Base-by-base conservation (phyloP, 2,113 vertebrate species). In the Melanotaenia duboulayi region DNA sequence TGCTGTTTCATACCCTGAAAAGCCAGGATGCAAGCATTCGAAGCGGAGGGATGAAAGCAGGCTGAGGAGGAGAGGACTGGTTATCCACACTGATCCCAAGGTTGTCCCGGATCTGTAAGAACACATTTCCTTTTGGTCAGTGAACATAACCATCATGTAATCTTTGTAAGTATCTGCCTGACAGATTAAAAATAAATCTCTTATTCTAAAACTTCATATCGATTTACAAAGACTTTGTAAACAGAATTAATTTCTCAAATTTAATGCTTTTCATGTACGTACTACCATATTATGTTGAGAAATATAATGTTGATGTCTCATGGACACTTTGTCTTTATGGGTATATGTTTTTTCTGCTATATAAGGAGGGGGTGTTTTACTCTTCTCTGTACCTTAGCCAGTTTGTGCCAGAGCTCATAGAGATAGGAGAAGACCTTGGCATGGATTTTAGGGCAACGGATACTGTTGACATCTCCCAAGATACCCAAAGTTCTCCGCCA, bases 21-120 rank as follows among this genome's bases (percentile, higher is more conserved):
- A 99, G 91, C 98, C 97, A 99, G 0, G 98, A 97, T 2, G 97
- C 96, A 90, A 99, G 95, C 95, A 99, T 99, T 90, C 96, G 94
- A 74, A 99, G 96, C 37, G 98, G 98, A 65, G 98, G 98, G 86
- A 98, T 97, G 78, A 98, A 94, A 75, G 91, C 17, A 0, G 98
- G 96, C 81, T 95, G 95, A 52, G 95, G 95, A 1, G 97, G 95
- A 74, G 96, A 97, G 14, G 95, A 96, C 83, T 97, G 97, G 85
- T 97, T 97, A 85, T 99, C 97, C 86, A 95, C 86, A 52, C 96
- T 98, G 78, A 99, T 94, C 24, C 96, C 97, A 2, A 99, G 94
- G 83, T 99, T 99, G 91, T 99, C 98, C 91, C 98, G 94, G 87
- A 99, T 97, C 98, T 99, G 86, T 0, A 68, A 78, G 42, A 65